Evolutionary conservation across 2,113 vertebrate species (phyloP).

Genomic region (Mustela nigripes): DNA sequence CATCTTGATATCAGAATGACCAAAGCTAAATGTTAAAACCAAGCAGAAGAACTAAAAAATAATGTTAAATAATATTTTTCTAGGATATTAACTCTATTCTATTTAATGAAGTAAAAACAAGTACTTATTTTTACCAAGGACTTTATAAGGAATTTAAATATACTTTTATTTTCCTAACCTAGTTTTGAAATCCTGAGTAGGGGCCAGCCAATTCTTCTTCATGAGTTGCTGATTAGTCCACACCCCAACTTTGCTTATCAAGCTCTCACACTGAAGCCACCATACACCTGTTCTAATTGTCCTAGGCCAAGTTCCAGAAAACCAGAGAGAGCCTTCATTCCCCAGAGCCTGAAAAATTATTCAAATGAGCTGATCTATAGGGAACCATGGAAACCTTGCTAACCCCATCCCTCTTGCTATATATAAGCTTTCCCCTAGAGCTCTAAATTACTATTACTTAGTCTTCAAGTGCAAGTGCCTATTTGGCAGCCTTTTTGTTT

Average conservation of each 20-base stretch:
- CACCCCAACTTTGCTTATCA: not conserved
- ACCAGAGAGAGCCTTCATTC: not conserved
- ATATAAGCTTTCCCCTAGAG: not conserved
- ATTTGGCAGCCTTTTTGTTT: not conserved
- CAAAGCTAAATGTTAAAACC: not conserved
- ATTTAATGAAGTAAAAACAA: not conserved
- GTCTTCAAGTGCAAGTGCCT: no score
- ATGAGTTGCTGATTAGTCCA: not conserved
- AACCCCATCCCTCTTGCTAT: not conserved
- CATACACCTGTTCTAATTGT: not conserved
- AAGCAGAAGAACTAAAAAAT: slow-evolving; percentile 33
- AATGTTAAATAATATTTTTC: not conserved
- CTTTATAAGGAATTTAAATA: not conserved
- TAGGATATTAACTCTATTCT: not conserved
- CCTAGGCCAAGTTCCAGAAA: not conserved
- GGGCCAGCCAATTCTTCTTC: not conserved
- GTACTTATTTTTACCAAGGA: not conserved
- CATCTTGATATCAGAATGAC: not conserved
- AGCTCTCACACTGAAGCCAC: not conserved
- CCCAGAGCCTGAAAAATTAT: not conserved
- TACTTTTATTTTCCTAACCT: no score
- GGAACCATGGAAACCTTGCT: not conserved
- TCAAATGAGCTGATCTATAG: not conserved
- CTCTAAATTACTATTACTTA: not conserved
- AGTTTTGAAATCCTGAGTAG: not conserved